phyloP scores from a whole-genome alignment of 2,113 vertebrate species.

The Amphilophus citrinellus region DNA sequence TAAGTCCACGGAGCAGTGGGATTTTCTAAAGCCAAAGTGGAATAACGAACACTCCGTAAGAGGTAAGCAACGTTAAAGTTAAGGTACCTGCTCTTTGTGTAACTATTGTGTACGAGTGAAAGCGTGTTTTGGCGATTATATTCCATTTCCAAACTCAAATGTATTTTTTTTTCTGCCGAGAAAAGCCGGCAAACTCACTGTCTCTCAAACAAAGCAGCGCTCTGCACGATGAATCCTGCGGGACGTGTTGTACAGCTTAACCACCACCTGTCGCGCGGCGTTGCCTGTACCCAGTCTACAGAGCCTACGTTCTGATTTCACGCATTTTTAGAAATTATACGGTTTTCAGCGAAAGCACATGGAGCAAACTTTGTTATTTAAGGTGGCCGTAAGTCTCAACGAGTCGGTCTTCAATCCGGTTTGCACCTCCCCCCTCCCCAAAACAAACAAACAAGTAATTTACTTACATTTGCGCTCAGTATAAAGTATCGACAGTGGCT shows the following conservation, averaged over 20 bases:
- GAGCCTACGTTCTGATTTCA: background rate
- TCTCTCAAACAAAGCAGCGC: background rate
- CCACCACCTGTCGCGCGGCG: conserved; percentile 51
- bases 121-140: background rate
- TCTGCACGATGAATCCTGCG: conserved; percentile 7
- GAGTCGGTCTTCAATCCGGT: background rate
- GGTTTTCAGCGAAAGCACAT: background rate
- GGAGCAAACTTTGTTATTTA: background rate
- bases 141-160: background rate
- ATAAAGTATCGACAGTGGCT: background rate
- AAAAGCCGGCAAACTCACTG: background rate
- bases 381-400: background rate
- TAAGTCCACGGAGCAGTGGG: background rate
- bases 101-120: background rate
- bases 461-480: background rate
- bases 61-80: conserved; percentile 27
- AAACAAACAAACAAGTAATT: background rate
- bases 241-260: conserved; percentile 23
- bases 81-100: conserved; percentile 12
- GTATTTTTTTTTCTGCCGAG: background rate
- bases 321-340: background rate
- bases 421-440: no score
- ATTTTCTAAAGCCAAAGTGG: conserved; percentile 17
- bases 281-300: background rate
- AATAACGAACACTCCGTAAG: background rate